Base-by-base conservation (phyloP, 2,888 invertebrate species). In the Drosophila koepferae region DNA sequence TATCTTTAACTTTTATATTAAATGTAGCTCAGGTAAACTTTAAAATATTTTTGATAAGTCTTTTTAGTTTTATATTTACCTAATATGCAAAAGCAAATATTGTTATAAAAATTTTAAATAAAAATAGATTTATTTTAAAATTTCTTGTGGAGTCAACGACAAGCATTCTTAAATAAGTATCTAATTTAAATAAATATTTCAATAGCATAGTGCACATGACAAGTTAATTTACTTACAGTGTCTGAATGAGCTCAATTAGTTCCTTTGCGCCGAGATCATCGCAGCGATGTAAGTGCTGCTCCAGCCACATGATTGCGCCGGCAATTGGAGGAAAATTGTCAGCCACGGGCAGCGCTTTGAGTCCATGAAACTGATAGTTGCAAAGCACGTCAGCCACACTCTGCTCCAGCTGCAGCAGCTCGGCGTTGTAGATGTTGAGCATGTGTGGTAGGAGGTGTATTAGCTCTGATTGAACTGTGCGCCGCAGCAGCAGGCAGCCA, bases 231-330 rank as follows among this genome's bases (percentile, higher is more conserved):
- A 86, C 90, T 77, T 77, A 91, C 91, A 91, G 58, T 28, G 44
- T 75, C n/a, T 78, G 76, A 41, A 91, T 78, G 16, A 91, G 85
- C 1, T 80, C 70, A 28, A 76, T 81, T 41, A 91, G 62, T 31
- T 91, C 90, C 38, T 63, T 79, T 20, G 85, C 86, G 4, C 86
- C 86, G 9, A 92, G 78, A 2, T 79, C 74, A 70, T 89, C 87
- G 62, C 90, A 91, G 55, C 96, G 93, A 54, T 93, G 93, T 61
- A 94, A 94, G 59, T 97, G 92, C 92, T 97, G 97, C 85, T 95
- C 93, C 5, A 97, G 92, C 96, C 97, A 97, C 92, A 96, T 95
- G 48, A 98, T 92, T 66, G 95, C 94, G 0, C 97, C 97, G 23
- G 96, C 95, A 2, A 97, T 79, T 20, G 91, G 86, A 94, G 64